These are phyloP conservation scores for Nesoenas mayeri DNA, from an alignment of 2,113 vertebrate species.

Conservation along the genomic window DNA sequence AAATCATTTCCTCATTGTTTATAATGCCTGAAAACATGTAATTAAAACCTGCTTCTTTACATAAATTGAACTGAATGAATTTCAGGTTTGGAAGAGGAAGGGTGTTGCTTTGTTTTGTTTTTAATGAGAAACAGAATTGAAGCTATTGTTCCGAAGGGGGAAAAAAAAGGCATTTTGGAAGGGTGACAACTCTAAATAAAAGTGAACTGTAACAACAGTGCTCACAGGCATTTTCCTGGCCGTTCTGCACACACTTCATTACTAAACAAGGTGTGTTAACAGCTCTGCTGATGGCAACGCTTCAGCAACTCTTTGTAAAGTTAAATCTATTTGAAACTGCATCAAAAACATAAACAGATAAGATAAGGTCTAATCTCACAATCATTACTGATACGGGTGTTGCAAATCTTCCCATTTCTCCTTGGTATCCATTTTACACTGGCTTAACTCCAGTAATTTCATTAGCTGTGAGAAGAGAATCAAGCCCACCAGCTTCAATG, in stretches of 20 bases:
- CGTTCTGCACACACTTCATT: conserved; percentile 48
- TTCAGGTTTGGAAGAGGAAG: conserved; percentile 57
- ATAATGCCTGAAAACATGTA: conserved; percentile 24
- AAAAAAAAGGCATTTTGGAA: conserved; percentile 11
- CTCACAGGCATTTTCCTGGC: conserved; percentile 55
- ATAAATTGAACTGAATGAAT: conserved; percentile 40
- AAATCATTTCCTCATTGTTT: conserved; percentile 33
- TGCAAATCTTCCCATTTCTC: not conserved
- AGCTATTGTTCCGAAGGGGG: conserved; percentile 27
- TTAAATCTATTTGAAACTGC: conserved; percentile 24
- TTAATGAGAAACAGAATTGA: conserved; percentile 55
- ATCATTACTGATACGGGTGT: not conserved
- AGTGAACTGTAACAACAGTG: conserved; percentile 57
- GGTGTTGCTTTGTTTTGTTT: conserved; percentile 64
- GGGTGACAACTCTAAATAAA: conserved; percentile 54
- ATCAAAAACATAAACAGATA: conserved; percentile 38
- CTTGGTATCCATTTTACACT: not conserved
- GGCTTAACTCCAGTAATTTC: conserved; percentile 39
- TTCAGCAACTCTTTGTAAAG: conserved; percentile 1
- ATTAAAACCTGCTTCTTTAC: conserved; percentile 26
- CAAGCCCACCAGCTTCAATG: not conserved
- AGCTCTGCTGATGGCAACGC: not conserved
- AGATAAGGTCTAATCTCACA: conserved; percentile 37
- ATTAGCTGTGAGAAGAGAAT: not conserved
- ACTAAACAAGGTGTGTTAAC: conserved; percentile 55